Evolutionary conservation across 2,888 invertebrate species (phyloP), one percentile per base, ranked within the genome.

Genomic region (Andricus curvator): DNA sequence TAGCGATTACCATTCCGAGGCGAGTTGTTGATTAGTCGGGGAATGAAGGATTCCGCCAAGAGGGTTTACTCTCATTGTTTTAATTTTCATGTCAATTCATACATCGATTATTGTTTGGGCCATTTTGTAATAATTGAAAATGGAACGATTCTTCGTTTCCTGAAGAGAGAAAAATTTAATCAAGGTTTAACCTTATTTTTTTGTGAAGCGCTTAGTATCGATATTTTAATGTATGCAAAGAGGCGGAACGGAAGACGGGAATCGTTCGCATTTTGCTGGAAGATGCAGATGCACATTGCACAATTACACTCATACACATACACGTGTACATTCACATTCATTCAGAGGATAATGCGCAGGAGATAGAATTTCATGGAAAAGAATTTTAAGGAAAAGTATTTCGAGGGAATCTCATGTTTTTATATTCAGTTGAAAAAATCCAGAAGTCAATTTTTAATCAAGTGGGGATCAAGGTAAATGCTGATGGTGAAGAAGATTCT

Each of bases 251-350:
- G 37, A n/a, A 68, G 41, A 44, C 48, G 48, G 41, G 29, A 44
- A 33, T 13, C 44, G 41, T 48, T 51, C 44, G 79, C 79, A 60
- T 64, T 62, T 62, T 62, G 25, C 44, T 74, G 2, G 11, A 48
- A 22, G 17, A 70, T 41, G 48, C 25, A 13, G 22, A 78, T 67
- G 48, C 78, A 79, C 79, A 78, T 74, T 67, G 56, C 79, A 79
- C 79, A 78, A 60, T 56, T 76, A 74, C 62, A 62, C 48, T 74
- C 48, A 80, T 37, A 79, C 64, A 70, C 48, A 80, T 48, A 79
- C 48, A 77, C 68, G 74, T 56, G 74, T 48, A 81, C 22, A 76
- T 74, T 68, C 79, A 78, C 80, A 81, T 81, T 84, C 80, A 66
- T 82, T 76, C 67, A 80, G 64, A 62, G 60, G 13, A 13, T 56